Conservation (phyloP, 2,797 vertebrate species). For the Todus mexicanus region DNA sequence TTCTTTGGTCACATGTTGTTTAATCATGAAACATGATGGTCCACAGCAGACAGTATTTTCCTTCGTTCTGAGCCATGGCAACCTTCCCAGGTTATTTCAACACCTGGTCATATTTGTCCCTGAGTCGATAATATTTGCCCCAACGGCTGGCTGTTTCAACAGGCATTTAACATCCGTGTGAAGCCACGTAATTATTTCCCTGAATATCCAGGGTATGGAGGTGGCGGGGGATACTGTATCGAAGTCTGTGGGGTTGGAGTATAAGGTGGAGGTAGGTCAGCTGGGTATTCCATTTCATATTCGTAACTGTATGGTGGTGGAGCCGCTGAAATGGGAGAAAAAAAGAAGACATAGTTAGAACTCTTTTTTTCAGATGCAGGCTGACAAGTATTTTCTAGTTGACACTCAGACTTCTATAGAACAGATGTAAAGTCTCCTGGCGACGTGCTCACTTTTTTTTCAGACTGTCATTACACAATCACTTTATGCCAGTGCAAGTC, state of each 20-base stretch:
- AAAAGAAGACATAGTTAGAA: not conserved
- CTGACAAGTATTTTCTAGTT: not conserved
- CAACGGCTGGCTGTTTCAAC: not conserved
- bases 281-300: conserved; percentile 83
- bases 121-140: not conserved
- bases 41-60: not conserved
- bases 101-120: not conserved
- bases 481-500: not conserved
- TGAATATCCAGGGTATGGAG: conserved; percentile 85
- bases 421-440: not conserved
- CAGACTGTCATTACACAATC: not conserved
- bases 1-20: not conserved
- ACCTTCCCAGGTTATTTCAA: not conserved
- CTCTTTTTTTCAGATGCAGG: not conserved
- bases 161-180: not conserved
- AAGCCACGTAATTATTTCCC: conserved; percentile 73
- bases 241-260: conserved; percentile 78
- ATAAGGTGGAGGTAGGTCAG: conserved; percentile 85
- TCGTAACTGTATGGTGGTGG: conserved; percentile 86
- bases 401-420: not conserved
- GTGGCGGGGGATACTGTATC: conserved; percentile 80
- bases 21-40: not conserved
- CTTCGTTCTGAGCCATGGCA: not conserved
- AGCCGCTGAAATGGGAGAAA: conserved; percentile 72
- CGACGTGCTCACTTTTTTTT: not conserved